Evolutionary conservation across 2,797 vertebrate species (phyloP).

Genomic region (Salmo trutta): DNA sequence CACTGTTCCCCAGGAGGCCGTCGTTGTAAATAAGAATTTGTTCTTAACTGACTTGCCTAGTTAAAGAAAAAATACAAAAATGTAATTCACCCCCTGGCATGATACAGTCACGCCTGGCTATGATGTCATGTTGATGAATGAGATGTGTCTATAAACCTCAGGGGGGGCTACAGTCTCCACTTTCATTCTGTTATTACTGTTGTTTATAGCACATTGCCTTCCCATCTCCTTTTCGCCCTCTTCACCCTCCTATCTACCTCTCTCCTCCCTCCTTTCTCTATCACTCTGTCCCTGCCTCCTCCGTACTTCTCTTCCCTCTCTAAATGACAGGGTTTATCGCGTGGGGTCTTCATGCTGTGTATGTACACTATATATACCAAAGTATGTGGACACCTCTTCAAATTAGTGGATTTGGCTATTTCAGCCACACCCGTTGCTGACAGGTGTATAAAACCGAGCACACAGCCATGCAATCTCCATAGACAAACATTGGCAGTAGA

Average conservation of each 20-base stretch:
- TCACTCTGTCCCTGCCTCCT: slow-evolving; percentile 22
- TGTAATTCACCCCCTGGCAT: slow-evolving; percentile 23
- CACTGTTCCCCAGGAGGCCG: too few species aligned
- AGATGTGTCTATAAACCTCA: slow-evolving; percentile 34
- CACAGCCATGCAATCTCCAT: too few species aligned
- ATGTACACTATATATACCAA: slow-evolving; percentile 26
- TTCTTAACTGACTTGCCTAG: too few species aligned
- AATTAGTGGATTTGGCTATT: slow-evolving; percentile 41
- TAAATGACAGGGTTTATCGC: slow-evolving; percentile 67
- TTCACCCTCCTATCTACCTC: not conserved
- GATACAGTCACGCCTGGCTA: slow-evolving; percentile 21
- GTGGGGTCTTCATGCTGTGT: slow-evolving; percentile 48
- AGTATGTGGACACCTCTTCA: too few species aligned
- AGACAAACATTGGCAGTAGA: too few species aligned
- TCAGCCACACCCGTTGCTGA: slow-evolving; percentile 35
- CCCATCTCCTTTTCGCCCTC: not conserved
- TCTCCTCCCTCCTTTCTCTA: not conserved
- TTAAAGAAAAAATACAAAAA: too few species aligned
- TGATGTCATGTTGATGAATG: slow-evolving; percentile 39
- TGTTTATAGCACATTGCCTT: slow-evolving; percentile 3
- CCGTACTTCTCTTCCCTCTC: slow-evolving; percentile 32
- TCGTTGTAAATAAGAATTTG: too few species aligned
- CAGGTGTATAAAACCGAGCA: too few species aligned
- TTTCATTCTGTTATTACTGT: slow-evolving; percentile 10
- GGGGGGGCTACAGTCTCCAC: not conserved